Conservation (phyloP, 1,140 invertebrate species). For the Drosophila saltans region DNA sequence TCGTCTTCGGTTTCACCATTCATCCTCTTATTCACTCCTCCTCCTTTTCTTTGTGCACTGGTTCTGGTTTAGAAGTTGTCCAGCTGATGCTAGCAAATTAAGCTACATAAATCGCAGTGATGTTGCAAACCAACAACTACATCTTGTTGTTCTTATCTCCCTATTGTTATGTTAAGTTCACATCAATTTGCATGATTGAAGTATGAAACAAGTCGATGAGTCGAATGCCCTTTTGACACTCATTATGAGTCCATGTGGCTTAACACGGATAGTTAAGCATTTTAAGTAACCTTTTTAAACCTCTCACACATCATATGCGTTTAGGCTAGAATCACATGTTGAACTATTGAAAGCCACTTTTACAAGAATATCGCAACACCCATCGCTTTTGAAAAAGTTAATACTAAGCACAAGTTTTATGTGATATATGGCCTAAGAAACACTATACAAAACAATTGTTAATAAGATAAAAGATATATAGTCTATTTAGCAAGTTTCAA, state of each 20-base stretch:
- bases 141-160: background rate
- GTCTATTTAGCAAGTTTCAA: background rate
- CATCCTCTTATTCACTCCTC: background rate
- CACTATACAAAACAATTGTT: too few relatives aligned
- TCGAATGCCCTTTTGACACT: background rate
- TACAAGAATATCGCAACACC: too few relatives aligned
- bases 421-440: too few relatives aligned
- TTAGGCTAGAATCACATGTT: too few relatives aligned
- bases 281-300: background rate
- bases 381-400: too few relatives aligned
- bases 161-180: background rate
- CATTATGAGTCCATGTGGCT: background rate
- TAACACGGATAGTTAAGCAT: background rate
- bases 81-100: conserved; percentile 6
- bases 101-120: background rate
- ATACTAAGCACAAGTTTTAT: too few relatives aligned
- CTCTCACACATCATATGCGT: too few relatives aligned
- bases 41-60: background rate
- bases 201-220: background rate
- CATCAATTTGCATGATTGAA: too few relatives aligned
- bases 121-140: background rate
- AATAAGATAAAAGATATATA: background rate
- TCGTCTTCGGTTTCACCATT: background rate
- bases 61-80: background rate
- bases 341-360: too few relatives aligned